A percentile compares a stretch with the other conserved stretches of the same genome.
phyloP scores from a whole-genome alignment of 2,113 vertebrate genomes.

The Corythaeola cristata region DNA sequence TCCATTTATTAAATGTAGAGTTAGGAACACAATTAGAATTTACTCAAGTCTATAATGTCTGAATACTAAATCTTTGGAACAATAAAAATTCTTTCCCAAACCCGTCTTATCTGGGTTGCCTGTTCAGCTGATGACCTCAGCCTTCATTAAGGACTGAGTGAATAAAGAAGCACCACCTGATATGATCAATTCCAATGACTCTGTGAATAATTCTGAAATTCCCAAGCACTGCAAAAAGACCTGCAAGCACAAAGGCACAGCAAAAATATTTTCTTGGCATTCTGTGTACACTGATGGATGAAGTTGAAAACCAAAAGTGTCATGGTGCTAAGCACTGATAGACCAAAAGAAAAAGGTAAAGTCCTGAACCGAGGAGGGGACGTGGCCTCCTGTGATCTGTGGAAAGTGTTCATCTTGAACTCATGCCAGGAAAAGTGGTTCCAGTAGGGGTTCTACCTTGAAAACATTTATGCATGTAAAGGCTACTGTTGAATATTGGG shows the following conservation, averaged over 20 bases:
- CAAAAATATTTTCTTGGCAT: neutral
- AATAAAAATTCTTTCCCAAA: neutral
- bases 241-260: neutral
- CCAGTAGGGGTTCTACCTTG: neutral
- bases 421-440: neutral
- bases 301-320: neutral
- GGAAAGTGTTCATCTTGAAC: neutral
- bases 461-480: neutral
- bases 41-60: conserved; percentile 26
- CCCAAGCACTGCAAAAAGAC: neutral
- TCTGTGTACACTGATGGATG: neutral
- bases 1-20: conserved; percentile 57
- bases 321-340: neutral
- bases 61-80: conserved; percentile 17
- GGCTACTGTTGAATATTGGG: neutral
- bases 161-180: neutral
- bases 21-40: conserved; percentile 57
- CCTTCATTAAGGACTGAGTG: neutral
- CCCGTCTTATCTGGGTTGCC: neutral
- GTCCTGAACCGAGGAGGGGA: neutral
- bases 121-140: neutral
- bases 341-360: neutral
- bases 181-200: neutral
- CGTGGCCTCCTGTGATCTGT: fast-evolving
- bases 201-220: neutral